A percentile compares a stretch with the other conserved stretches of the same genome.
Evolutionary conservation across 1,140 invertebrate species (phyloP).

Genomic region (Platyscapa corneri): DNA sequence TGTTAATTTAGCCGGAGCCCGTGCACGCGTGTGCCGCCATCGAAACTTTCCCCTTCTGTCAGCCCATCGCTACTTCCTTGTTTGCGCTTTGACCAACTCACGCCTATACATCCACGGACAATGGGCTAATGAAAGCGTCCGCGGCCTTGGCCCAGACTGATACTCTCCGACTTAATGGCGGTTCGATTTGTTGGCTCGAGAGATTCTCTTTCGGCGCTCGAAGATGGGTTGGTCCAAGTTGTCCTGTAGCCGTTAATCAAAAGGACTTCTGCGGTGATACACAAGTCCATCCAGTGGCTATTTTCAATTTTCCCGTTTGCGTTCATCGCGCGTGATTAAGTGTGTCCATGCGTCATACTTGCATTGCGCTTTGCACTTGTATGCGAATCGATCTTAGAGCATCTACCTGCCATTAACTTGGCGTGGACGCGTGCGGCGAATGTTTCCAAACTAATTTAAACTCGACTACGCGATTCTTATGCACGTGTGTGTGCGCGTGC

Average conservation of each 20-base stretch:
- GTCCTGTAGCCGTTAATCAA: slow-evolving; percentile 13
- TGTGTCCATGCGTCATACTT: too few relatives aligned
- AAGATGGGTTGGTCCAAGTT: background rate
- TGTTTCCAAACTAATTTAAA: slow-evolving; percentile 72
- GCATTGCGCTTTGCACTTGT: background rate
- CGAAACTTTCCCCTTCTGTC: background rate
- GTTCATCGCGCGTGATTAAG: too few relatives aligned
- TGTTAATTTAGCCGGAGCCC: background rate
- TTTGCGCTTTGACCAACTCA: background rate
- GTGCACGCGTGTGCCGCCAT: background rate
- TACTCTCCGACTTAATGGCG: background rate
- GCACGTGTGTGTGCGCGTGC: background rate
- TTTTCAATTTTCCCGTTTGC: background rate
- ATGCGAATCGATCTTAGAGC: slow-evolving; percentile 37
- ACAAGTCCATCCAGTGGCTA: too few relatives aligned
- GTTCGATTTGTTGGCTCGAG: background rate
- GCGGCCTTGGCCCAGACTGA: background rate
- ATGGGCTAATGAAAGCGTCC: background rate
- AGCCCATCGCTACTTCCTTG: background rate
- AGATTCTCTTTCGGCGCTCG: too few relatives aligned
- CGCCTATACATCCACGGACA: background rate
- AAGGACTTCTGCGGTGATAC: background rate
- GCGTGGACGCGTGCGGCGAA: slow-evolving; percentile 61
- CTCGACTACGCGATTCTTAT: slow-evolving; percentile 60
- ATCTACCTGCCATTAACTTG: slow-evolving; percentile 4